phyloP scores from a whole-genome alignment of 2,113 vertebrate species.

The Gavialis gangeticus region DNA sequence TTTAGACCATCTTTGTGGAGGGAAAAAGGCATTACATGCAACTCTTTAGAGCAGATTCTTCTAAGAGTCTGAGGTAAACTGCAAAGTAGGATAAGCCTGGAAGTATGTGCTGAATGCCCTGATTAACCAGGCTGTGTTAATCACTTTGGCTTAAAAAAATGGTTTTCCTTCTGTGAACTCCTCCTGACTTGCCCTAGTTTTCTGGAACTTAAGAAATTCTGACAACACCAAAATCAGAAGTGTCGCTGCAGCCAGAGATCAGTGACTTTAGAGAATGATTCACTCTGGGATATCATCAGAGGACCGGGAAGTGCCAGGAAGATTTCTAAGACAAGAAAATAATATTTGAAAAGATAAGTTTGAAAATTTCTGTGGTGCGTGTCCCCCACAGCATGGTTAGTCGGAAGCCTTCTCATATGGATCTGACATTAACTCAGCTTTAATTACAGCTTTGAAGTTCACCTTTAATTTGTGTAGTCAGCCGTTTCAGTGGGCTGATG shows the following conservation, averaged over 20 bases:
- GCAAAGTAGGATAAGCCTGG: not conserved
- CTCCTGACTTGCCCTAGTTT: not conserved
- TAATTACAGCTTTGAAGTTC: slow-evolving; percentile 43
- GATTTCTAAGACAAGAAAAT: not conserved
- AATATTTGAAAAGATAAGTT: not conserved
- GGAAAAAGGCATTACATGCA: not conserved
- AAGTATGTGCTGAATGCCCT: not conserved
- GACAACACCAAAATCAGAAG: not conserved
- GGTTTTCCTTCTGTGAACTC: not conserved
- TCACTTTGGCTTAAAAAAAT: not conserved
- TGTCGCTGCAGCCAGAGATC: not conserved
- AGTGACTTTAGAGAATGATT: not conserved
- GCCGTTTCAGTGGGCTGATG: not conserved
- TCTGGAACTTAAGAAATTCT: not conserved
- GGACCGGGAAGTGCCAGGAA: not conserved
- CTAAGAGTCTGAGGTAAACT: not conserved
- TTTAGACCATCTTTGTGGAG: not conserved
- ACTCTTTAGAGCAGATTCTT: not conserved
- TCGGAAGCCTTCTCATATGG: not conserved
- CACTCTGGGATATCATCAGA: not conserved
- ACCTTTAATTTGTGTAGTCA: slow-evolving; percentile 32
- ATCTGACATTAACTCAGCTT: slow-evolving; percentile 12
- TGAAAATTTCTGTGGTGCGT: not conserved
- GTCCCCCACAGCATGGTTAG: not conserved
- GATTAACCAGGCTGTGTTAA: not conserved